Base-by-base conservation (phyloP, 2,113 vertebrate genomes). In the Trichomycterus rosablanca region DNA sequence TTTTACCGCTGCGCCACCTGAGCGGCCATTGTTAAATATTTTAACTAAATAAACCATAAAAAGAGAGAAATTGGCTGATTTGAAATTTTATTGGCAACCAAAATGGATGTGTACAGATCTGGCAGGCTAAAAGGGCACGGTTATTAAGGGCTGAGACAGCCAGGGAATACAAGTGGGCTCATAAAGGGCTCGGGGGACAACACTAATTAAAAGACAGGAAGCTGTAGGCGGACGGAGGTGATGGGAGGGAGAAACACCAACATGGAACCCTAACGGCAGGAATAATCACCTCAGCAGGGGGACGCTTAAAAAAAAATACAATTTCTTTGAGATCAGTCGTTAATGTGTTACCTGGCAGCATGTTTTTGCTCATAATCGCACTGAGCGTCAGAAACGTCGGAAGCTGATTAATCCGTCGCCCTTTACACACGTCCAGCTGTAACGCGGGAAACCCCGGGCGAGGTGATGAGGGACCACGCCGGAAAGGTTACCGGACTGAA, bases 151-250 rank as follows among this genome's bases (percentile, higher is more conserved):
- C 28, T 28, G 18, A 42, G 24, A 59, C 28, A 70, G 23, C 37
- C n/a, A 48, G 20, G 23, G 18, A 26, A 63, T 26, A 37, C 42
- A 32, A 56, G 22, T n/a, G 9, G 14, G 9, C 3, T 55, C 34
- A 19, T 58, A 40, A 55, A 50, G 55, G 1, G 2, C 5, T 53
- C 56, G 28, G 16, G 46, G 22, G 24, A 52, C 23, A 3, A 18
- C 30, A 30, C 49, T 66, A 43, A 66, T 64, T 14, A 43, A 57
- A 52, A 57, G 24, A 58, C 46, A 59, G 59, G 52, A 63, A 62
- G 49, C 40, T 40, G 35, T 43, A 63, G 53, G 59, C 42, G 44
- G 43, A 50, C 28, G 34, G 40, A 46, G 16, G 50, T 43, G 30
- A 66, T 52, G 35, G 19, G 48, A 42, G 63, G 40, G 8, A 44